Evolutionary conservation across 2,797 vertebrate genomes (phyloP), one percentile per base, ranked within the genome.

Genomic region (Coracias cyanogaster): DNA sequence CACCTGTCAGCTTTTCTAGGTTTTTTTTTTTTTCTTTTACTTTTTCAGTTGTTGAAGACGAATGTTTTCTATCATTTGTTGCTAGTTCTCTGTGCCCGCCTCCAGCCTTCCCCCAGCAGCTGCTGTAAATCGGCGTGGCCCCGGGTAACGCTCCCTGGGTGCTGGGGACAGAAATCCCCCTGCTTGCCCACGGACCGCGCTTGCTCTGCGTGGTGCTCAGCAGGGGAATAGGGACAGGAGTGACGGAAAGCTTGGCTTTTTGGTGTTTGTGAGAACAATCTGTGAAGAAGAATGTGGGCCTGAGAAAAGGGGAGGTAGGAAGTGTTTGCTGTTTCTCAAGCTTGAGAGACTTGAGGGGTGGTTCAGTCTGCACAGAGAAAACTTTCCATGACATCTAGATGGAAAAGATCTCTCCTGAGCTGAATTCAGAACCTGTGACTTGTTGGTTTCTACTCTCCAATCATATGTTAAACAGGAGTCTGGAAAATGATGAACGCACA

Each of bases 301-400:
- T 39, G 52, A 93, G 71, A 64, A 85, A 86, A 85, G 48, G 52
- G 33, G 45, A 92, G 64, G 74, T 93, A 52, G 67, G 77, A 89
- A 41, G 48, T 33, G 57, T 93, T 80, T 95, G 70, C 70, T 73
- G 71, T 51, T 82, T 91, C 55, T 77, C 41, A 43, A 35, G 74
- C 88, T 82, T 49, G 93, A 89, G 83, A 95, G 90, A 87, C 86
- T 82, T 21, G 82, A 91, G 54, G 52, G n/a, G 25, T 92, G 91
- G 61, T 43, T 96, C 51, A 76, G 43, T 49, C 60, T 96, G 86
- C 71, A 51, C 41, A 67, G 80, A 86, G 73, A 82, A 72, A 93
- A 51, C 39, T 91, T 94, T 57, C 45, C 21, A 4, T 46, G 35
- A 33, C 49, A 70, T 66, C 55, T 67, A 46, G 37, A 33, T 48